Evolutionary conservation across 1,140 invertebrate genomes (phyloP).

Genomic region (Cydia fagiglandana): DNA sequence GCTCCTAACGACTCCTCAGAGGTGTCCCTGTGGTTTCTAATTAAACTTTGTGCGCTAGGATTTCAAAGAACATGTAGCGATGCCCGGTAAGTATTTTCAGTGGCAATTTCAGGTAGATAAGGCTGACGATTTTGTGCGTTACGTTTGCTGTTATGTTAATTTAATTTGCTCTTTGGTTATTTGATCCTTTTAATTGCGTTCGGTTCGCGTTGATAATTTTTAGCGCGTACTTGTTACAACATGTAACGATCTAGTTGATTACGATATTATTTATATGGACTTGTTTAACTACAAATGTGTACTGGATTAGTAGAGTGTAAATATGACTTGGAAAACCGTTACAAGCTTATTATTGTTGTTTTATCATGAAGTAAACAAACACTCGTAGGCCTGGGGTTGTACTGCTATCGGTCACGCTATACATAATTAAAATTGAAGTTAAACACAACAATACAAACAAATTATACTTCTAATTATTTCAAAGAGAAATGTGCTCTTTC

Average conservation of each 20-base stretch:
- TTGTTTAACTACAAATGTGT: neutral
- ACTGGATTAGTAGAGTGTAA: neutral
- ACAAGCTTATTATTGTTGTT: neutral
- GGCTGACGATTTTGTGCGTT: constrained; percentile 31
- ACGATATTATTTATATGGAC: neutral
- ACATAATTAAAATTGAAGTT: neutral
- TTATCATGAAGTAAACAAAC: neutral
- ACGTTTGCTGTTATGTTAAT: constrained; percentile 29
- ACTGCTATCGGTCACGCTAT: too few species aligned
- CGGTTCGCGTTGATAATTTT: constrained; percentile 22
- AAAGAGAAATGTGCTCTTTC: too few species aligned
- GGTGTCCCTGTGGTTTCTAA: constrained; percentile 53
- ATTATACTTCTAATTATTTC: neutral
- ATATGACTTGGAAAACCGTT: neutral
- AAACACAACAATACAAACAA: neutral
- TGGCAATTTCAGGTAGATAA: constrained; percentile 58
- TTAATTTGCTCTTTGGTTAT: constrained; percentile 30
- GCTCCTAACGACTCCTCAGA: constrained; percentile 51
- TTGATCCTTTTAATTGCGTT: constrained; percentile 19
- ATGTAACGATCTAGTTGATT: neutral
- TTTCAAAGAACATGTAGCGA: constrained; percentile 47
- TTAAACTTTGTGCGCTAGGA: constrained; percentile 56
- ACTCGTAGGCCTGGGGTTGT: neutral
- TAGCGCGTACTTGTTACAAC: neutral
- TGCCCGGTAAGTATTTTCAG: constrained; percentile 55